Conservation (phyloP, 2,888 invertebrate genomes). For the Drosophila tripunctata region DNA sequence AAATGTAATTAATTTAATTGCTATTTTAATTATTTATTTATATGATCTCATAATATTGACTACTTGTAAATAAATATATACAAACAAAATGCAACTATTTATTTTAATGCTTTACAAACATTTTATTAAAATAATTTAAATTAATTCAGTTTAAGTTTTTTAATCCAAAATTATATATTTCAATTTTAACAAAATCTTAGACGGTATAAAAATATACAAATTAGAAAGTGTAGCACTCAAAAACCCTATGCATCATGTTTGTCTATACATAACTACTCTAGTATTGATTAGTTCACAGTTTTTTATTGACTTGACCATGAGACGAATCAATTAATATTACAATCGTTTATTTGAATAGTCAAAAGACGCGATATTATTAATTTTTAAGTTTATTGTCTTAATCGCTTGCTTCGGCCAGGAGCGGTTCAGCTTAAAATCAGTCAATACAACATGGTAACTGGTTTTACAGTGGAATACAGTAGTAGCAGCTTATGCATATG, state of each 20-base stretch:
- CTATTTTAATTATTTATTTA: too few relatives aligned
- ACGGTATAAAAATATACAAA: too few relatives aligned
- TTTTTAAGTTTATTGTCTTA: conserved; percentile 12
- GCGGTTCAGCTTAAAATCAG: conserved; percentile 5
- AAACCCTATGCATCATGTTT: not conserved
- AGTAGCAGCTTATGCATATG: not conserved
- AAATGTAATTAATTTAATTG: too few relatives aligned
- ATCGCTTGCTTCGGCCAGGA: conserved; percentile 1
- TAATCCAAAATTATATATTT: too few relatives aligned
- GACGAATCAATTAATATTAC: conserved; percentile 56
- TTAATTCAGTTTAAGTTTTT: too few relatives aligned
- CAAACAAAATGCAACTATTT: too few relatives aligned
- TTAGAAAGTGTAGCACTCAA: conserved; percentile 9
- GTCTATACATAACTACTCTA: not conserved
- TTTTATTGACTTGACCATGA: conserved; percentile 30
- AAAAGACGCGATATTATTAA: conserved; percentile 15
- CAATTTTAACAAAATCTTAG: too few relatives aligned
- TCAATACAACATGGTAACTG: not conserved
- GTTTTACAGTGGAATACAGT: not conserved
- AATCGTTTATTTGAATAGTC: conserved; percentile 32
- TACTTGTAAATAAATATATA: too few relatives aligned
- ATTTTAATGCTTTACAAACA: too few relatives aligned
- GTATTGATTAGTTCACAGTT: conserved; percentile 31
- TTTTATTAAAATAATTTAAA: too few relatives aligned
- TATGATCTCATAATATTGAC: too few relatives aligned